A percentile compares a stretch with the other conserved stretches of the same genome.
Evolutionary conservation across 2,113 vertebrate species (phyloP).

Genomic region (Tupaia tana): DNA sequence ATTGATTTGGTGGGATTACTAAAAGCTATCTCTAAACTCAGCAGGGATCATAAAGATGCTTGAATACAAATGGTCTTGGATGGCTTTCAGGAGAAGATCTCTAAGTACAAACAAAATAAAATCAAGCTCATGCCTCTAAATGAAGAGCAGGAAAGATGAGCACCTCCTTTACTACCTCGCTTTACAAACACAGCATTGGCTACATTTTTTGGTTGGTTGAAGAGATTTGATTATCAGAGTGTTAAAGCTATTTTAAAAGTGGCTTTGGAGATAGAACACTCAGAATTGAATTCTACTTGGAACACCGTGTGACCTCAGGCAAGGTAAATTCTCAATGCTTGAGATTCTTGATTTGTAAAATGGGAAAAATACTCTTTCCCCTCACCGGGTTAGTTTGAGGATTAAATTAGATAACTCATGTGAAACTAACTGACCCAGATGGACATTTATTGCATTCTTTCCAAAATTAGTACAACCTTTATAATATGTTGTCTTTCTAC

Average conservation of each 20-base stretch:
- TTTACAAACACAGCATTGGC: background rate
- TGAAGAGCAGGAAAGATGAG: background rate
- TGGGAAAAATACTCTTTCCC: background rate
- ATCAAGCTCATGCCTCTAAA: slow-evolving; percentile 30
- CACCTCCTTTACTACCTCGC: background rate
- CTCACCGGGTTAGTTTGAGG: background rate
- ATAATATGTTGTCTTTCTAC: background rate
- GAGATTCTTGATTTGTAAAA: background rate
- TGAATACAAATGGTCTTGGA: slow-evolving; percentile 51
- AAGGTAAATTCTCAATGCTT: background rate
- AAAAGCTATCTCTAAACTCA: slow-evolving; percentile 53
- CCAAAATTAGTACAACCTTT: background rate
- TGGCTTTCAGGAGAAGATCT: slow-evolving; percentile 39
- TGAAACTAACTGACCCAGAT: background rate
- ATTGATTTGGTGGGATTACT: slow-evolving; percentile 68
- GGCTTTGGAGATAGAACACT: background rate
- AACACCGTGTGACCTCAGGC: background rate
- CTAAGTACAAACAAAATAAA: slow-evolving; percentile 44
- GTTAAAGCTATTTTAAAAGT: slow-evolving; percentile 37
- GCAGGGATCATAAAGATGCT: slow-evolving; percentile 42
- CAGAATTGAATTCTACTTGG: background rate
- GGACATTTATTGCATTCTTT: background rate
- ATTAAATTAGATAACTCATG: background rate
- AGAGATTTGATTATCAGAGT: background rate
- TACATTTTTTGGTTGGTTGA: background rate